Evolutionary conservation across 2,113 vertebrate species (phyloP).

Genomic region (Athene noctua): DNA sequence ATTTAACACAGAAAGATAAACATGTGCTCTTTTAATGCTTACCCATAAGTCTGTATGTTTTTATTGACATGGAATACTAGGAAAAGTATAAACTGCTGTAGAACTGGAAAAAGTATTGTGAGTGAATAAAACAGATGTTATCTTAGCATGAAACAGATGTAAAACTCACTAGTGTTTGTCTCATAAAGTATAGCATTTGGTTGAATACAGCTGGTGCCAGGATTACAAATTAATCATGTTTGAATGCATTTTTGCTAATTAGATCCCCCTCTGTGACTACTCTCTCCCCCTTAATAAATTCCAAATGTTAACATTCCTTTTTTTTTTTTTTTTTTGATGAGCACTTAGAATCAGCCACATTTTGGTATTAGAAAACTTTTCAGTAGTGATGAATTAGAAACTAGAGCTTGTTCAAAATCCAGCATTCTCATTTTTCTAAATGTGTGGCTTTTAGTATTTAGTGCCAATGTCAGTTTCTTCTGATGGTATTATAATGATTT

Average conservation of each 20-base stretch:
- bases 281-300: constrained; percentile 45
- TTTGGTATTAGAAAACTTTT: background rate
- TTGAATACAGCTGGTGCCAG: constrained; percentile 77
- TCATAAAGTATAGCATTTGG: constrained; percentile 77
- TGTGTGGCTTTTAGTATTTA: background rate
- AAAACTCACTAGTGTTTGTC: constrained; percentile 74
- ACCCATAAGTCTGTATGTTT: background rate
- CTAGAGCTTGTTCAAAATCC: background rate
- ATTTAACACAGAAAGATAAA: background rate
- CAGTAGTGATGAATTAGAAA: background rate
- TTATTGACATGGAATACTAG: constrained; percentile 20
- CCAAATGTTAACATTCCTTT: constrained; percentile 12
- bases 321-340: background rate
- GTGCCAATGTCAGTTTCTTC: background rate
- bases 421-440: background rate
- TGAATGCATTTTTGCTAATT: constrained; percentile 79
- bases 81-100: constrained; percentile 67
- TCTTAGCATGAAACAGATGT: constrained; percentile 80
- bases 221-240: constrained; percentile 79
- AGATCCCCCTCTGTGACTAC: constrained; percentile 59
- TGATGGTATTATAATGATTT: background rate
- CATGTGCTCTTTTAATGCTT: background rate
- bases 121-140: constrained; percentile 75
- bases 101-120: constrained; percentile 64
- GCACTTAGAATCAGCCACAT: background rate